phyloP scores from a whole-genome alignment of 1,140 invertebrate genomes.

The Phocides pigmalion region DNA sequence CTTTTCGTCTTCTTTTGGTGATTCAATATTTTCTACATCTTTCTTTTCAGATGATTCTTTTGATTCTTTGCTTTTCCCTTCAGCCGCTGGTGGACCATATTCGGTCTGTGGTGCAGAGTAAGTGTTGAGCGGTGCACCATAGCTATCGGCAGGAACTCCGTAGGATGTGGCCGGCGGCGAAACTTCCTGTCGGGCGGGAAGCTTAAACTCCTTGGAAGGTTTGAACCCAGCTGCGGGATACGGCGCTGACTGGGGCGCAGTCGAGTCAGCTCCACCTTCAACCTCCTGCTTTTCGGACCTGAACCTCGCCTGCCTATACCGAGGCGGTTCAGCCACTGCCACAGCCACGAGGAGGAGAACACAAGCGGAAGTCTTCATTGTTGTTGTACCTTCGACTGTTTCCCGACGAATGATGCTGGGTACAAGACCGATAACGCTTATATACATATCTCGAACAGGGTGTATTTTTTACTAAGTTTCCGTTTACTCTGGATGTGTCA shows the following conservation, averaged over 20 bases:
- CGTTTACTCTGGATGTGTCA: conserved; percentile 69
- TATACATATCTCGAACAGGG: conserved; percentile 57
- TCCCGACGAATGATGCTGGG: conserved; percentile 70
- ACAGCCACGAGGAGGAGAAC: conserved; percentile 59
- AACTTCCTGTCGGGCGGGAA: conserved; percentile 64
- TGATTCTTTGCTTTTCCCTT: conserved; percentile 39
- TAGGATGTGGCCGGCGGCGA: conserved; percentile 65
- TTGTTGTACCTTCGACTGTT: conserved; percentile 57
- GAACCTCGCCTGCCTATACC: conserved; percentile 51
- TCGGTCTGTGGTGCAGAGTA: conserved; percentile 60
- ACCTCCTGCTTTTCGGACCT: conserved; percentile 58
- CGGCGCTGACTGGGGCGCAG: conserved; percentile 50
- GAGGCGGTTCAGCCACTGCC: conserved; percentile 65
- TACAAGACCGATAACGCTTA: conserved; percentile 44
- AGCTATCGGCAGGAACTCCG: conserved; percentile 69
- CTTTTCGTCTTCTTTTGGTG: conserved; percentile 45
- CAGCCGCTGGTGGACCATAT: conserved; percentile 54
- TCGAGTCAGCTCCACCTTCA: conserved; percentile 33
- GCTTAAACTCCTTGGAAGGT: conserved; percentile 66
- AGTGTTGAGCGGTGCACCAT: conserved; percentile 66
- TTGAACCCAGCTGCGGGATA: conserved; percentile 74
- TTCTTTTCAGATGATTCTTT: conserved; percentile 35
- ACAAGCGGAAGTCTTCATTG: conserved; percentile 63
- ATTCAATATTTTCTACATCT: conserved; percentile 47
- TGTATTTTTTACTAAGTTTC: conserved; percentile 60